Evolutionary conservation across 2,888 invertebrate genomes (phyloP).

Genomic region (Drosophila glabriapex): DNA sequence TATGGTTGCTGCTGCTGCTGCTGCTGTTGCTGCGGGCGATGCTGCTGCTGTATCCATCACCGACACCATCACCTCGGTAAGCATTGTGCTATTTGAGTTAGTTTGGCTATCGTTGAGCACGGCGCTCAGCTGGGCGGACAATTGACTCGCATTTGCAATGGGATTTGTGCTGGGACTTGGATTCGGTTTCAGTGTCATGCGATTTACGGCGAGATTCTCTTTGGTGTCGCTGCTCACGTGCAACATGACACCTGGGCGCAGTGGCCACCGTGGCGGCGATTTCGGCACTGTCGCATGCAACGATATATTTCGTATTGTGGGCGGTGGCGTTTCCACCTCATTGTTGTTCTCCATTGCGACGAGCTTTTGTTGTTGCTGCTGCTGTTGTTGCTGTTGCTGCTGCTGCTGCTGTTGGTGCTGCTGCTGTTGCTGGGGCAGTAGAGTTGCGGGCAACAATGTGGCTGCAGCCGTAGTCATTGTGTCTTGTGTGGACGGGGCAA

Average conservation of each 20-base stretch:
- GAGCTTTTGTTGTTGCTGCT: conserved; percentile 40
- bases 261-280: conserved; percentile 90
- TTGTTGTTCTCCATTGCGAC: conserved; percentile 52
- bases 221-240: conserved; percentile 92
- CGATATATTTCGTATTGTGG: conserved; percentile 44
- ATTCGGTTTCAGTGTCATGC: conserved; percentile 78
- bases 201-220: conserved; percentile 88
- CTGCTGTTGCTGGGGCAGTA: conserved; percentile 59
- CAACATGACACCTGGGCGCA: conserved; percentile 94
- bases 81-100: conserved; percentile 66
- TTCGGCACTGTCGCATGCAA: conserved; percentile 78
- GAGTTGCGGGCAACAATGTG: conserved; percentile 64
- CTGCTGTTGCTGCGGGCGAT: conserved; percentile 2
- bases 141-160: conserved; percentile 49
- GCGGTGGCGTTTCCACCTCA: conserved; percentile 60
- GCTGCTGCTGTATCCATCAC: conserved; percentile 29
- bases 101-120: conserved; percentile 62
- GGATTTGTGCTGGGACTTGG: conserved; percentile 36
- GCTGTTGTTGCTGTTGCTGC: conserved; percentile 36
- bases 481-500: conserved; percentile 63
- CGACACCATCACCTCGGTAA: conserved; percentile 62
- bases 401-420: conserved; percentile 40
- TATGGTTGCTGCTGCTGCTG: conserved; percentile 14
- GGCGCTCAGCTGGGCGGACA: conserved; percentile 68
- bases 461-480: conserved; percentile 30